Percentiles rank a stretch among this genome's conserved stretches.
These are phyloP conservation scores for Andrena chrysosceles DNA, from an alignment of 2,888 invertebrate genomes.

Conservation along the genomic window DNA sequence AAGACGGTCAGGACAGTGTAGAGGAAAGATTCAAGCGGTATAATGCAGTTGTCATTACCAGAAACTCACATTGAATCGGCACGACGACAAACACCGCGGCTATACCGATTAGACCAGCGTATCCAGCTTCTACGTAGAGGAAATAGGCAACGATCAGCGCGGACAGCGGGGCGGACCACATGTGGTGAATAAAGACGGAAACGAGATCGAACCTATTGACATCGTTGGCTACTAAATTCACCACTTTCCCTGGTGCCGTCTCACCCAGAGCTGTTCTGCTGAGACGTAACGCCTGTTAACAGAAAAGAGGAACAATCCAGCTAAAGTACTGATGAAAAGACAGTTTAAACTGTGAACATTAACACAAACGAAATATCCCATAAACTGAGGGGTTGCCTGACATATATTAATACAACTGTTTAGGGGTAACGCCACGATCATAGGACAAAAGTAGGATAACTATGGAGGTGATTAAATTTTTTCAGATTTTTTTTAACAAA, in stretches of 20 bases:
- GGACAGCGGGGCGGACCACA: constrained; percentile 94
- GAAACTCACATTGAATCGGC: constrained; percentile 91
- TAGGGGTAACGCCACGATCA: too few relatives aligned
- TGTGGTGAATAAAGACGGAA: constrained; percentile 94
- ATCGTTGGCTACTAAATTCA: constrained; percentile 91
- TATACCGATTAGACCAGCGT: constrained; percentile 93
- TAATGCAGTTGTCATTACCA: constrained; percentile 7
- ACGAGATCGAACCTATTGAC: constrained; percentile 97
- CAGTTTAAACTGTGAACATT: too few relatives aligned
- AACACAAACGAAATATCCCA: too few relatives aligned
- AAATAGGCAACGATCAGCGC: constrained; percentile 91
- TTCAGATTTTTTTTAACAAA: too few relatives aligned
- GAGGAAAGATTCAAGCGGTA: not conserved
- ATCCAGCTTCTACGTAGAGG: constrained; percentile 91
- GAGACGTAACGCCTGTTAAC: constrained; percentile 87
- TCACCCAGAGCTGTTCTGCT: constrained; percentile 91
- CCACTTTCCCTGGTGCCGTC: constrained; percentile 88
- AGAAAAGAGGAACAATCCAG: constrained; percentile 16
- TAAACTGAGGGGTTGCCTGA: too few relatives aligned
- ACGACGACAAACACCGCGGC: constrained; percentile 93
- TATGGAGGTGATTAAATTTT: too few relatives aligned
- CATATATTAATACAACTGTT: too few relatives aligned
- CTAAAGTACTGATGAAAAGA: too few relatives aligned
- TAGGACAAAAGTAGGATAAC: too few relatives aligned
- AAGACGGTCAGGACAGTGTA: not conserved